Evolutionary conservation across 1,140 invertebrate genomes (phyloP), one percentile per base, ranked within the genome.

Genomic region (Anastatus disparis): DNA sequence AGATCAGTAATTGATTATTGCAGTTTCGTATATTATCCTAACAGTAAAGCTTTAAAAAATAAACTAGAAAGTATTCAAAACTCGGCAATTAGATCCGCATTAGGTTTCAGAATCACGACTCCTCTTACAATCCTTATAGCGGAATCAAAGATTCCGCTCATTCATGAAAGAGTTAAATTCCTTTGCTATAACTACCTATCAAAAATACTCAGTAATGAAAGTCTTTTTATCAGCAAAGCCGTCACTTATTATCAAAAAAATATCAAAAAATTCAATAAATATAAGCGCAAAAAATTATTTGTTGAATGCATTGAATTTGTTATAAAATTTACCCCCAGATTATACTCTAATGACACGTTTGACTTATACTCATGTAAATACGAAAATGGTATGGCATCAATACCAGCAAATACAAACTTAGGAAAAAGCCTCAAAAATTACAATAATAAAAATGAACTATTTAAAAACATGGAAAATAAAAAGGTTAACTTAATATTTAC

Each of bases 141-240:
- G 4, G 71, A 73, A 66, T 69, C 74, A 27, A 31, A 50, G 40
- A 63, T n/a, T n/a, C n/a, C n/a, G n/a, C n/a, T n/a, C n/a, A n/a
- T n/a, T n/a, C n/a, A n/a, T n/a, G n/a, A n/a, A 1, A 48, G 61
- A 31, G 24, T 22, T 1, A 50, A 35, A 8, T 31, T 31, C 22
- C 7, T 50, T 22, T 13, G n/a, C 6, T 10, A 26, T 22, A 50
- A 2, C 9, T 63, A 22, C 17, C 29, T 20, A n/a, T 35, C n/a
- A 8, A 38, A 35, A 20, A 4, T 17, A 9, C 20, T 56, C 10
- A 10, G 3, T 3, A 17, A 56, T 10, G 24, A 35, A 8, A 7
- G 17, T 8, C 6, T 3, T 20, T 20, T 3, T 1, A 13, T 31
- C n/a, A 9, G 13, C 2, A 56, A 20, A 35, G 38, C 20, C 22